phyloP scores from a whole-genome alignment of 2,797 vertebrate species.

The Pipistrellus kuhlii region DNA sequence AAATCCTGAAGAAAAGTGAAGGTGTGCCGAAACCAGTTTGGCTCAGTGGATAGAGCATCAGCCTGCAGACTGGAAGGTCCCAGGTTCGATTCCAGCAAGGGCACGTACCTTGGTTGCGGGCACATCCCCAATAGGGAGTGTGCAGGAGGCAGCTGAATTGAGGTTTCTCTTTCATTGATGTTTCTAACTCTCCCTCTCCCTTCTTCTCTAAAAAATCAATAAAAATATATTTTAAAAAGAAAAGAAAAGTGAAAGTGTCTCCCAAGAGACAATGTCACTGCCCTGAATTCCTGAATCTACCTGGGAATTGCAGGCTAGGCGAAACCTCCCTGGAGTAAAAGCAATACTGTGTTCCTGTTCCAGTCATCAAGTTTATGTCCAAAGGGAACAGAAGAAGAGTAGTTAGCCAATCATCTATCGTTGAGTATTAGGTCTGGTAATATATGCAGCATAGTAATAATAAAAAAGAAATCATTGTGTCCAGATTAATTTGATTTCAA shows the following conservation, averaged over 20 bases:
- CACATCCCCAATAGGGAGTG: no score
- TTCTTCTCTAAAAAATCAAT: no score
- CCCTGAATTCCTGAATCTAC: neutral
- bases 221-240: no score
- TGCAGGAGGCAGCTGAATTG: no score
- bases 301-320: conserved; percentile 5
- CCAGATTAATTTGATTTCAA: conserved; percentile 52
- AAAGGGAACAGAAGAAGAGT: neutral
- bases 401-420: conserved; percentile 31
- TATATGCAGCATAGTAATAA: conserved; percentile 53
- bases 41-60: no score
- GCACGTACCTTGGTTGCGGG: no score
- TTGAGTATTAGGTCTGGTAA: conserved; percentile 57
- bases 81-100: no score
- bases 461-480: neutral
- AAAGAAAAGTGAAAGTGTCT: neutral
- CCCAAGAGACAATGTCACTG: conserved; percentile 2
- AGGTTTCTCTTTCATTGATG: no score
- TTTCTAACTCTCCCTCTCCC: no score
- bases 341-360: neutral
- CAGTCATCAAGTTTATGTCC: neutral
- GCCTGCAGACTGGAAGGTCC: no score
- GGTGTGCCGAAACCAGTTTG: no score
- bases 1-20: conserved; percentile 44
- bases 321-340: neutral